Percentiles rank a stretch among this genome's conserved stretches.
Evolutionary conservation across 2,888 invertebrate genomes (phyloP).

Genomic region (Lasioglossum lativentre): DNA sequence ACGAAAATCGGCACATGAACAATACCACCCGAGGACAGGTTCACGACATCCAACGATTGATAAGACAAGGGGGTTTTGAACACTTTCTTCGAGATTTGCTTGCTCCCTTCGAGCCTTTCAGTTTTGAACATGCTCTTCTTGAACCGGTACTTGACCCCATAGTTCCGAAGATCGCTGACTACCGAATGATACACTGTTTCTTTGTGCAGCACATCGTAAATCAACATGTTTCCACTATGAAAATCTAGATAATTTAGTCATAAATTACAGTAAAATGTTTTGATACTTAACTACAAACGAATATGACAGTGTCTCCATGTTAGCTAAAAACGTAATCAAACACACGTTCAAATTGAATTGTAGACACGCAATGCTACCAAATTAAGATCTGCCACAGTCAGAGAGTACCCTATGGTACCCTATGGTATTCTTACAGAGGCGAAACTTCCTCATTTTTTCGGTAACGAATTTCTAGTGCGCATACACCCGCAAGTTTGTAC

Average conservation of each 20-base stretch:
- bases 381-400: neutral
- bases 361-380: constrained; percentile 41
- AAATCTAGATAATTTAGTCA: constrained; percentile 10
- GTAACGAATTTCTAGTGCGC: too few relatives aligned
- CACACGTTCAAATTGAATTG: constrained; percentile 7
- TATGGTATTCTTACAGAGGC: neutral
- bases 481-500: neutral
- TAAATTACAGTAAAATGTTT: constrained; percentile 34
- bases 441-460: neutral
- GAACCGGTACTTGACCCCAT: constrained; percentile 90
- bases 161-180: constrained; percentile 88
- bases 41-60: constrained; percentile 86
- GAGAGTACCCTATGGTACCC: too few relatives aligned
- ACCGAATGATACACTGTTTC: constrained; percentile 87
- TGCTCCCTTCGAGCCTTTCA: constrained; percentile 77
- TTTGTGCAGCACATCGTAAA: constrained; percentile 86
- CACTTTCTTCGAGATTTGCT: constrained; percentile 81
- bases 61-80: constrained; percentile 86
- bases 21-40: constrained; percentile 89
- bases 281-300: neutral
- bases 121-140: constrained; percentile 87
- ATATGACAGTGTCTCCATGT: constrained; percentile 29
- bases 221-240: constrained; percentile 84
- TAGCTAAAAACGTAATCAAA: constrained; percentile 30
- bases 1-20: constrained; percentile 91